A percentile compares a stretch with the other conserved stretches of the same genome.
These are phyloP conservation scores for Coregonus ussuriensis DNA, from an alignment of 2,797 vertebrate genomes.

Conservation along the genomic window DNA sequence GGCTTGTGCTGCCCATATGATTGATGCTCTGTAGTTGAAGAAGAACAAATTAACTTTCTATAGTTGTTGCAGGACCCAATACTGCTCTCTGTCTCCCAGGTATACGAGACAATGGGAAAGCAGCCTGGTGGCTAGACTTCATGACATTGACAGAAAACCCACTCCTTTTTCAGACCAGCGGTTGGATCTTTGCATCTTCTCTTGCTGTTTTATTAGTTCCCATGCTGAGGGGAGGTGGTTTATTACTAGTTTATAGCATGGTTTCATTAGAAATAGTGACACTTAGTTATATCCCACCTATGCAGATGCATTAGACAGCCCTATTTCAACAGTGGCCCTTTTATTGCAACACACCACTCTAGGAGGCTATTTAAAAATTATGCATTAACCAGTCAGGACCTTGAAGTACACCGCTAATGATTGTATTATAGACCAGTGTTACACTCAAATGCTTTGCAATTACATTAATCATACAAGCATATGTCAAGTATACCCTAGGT, in stretches of 20 bases:
- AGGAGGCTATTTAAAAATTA: background rate
- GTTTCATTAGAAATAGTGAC: too few relatives aligned
- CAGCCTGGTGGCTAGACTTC: constrained; percentile 4
- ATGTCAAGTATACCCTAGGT: background rate
- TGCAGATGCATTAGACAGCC: background rate
- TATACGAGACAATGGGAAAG: constrained; percentile 5
- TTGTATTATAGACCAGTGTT: background rate
- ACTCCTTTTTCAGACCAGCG: constrained; percentile 12
- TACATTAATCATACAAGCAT: background rate
- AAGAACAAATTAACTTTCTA: constrained; percentile 59
- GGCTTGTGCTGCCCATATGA: constrained; percentile 51
- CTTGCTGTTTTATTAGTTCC: background rate
- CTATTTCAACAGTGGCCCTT: background rate
- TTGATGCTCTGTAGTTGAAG: constrained; percentile 51
- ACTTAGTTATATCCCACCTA: too few relatives aligned
- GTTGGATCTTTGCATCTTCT: background rate
- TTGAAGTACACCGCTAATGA: background rate
- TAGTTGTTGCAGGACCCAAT: constrained; percentile 53
- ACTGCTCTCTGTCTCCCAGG: constrained; percentile 21
- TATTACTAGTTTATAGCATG: background rate
- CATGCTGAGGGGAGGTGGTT: background rate
- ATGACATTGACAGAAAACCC: constrained; percentile 19
- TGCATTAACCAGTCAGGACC: background rate
- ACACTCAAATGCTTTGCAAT: background rate
- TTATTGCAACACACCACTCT: background rate